Evolutionary conservation across 2,797 vertebrate genomes (phyloP), one percentile per base, ranked within the genome.

Genomic region (Nannoperca australis): DNA sequence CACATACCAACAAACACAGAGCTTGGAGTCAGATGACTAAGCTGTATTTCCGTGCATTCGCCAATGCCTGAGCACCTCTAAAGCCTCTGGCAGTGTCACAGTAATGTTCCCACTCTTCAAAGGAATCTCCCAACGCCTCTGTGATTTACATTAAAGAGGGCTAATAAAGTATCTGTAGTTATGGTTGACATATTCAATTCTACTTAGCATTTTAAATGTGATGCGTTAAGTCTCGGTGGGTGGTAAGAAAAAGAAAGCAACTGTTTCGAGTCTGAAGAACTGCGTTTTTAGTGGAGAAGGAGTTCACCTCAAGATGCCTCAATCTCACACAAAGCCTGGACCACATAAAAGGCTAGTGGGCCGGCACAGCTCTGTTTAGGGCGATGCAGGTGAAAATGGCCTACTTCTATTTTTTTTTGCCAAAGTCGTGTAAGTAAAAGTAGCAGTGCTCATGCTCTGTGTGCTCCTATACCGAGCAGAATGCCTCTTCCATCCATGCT

Each of bases 1-100:
- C 74, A 70, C 59, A 76, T 66, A 83, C 70, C 47, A 76, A 67
- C 74, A 63, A 75, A 84, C 76, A 53, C 73, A 67, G 76, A 71
- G 81, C 85, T 83, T 18, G 24, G 58, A 91, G 66, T 89, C 87
- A 83, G 54, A 87, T 90, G 90, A 91, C 90, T 86, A 90, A 91
- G 89, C 88, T 92, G 85, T 86, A 82, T 81, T 83, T 88, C 65
- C 20, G 49, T 76, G 60, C 69, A 83, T 86, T 79, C 56, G n/a
- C 70, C 76, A 20, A 5, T 80, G 83, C 82, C 83, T 86, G 66
- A 84, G 85, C 82, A 81, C 79, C 76, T 80, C 78, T 66, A 73
- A 89, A 87, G 78, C 88, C 84, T 74, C 80, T 76, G 47, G 82
- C 85, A 65, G 73, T 66, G 78, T 82, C 79, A 81, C 70, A 68